Evolutionary conservation across 2,797 vertebrate genomes (phyloP).

Genomic region (Sternarchorhynchus goeldii): DNA sequence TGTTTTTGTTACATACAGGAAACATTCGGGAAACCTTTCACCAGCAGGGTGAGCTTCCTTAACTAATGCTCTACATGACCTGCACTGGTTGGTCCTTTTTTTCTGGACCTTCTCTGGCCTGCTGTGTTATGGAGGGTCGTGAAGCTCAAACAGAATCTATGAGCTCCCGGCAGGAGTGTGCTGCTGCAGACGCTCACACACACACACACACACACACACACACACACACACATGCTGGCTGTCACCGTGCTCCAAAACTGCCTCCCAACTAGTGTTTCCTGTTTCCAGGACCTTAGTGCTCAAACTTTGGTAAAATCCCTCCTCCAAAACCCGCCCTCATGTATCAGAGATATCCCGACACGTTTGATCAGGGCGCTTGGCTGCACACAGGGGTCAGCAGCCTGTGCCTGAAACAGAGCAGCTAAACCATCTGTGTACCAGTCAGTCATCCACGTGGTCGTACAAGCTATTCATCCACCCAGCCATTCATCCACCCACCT

Average conservation of each 20-base stretch:
- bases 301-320: slow-evolving; percentile 33
- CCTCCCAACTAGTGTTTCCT: slow-evolving; percentile 10
- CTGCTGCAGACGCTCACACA: slow-evolving; percentile 11
- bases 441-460: too few species aligned
- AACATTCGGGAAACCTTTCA: not conserved
- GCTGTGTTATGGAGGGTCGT: not conserved
- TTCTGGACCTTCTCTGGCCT: not conserved
- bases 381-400: slow-evolving; percentile 63
- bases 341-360: slow-evolving; percentile 57
- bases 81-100: too few species aligned
- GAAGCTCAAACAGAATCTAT: too few species aligned
- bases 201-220: slow-evolving; percentile 12
- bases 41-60: not conserved
- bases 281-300: slow-evolving; percentile 38
- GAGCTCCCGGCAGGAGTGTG: not conserved
- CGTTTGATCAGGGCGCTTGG: slow-evolving; percentile 51
- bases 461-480: too few species aligned
- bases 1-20: not conserved
- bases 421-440: not conserved
- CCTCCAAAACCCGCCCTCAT: not conserved
- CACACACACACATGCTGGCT: not conserved
- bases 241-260: not conserved
- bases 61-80: not conserved
- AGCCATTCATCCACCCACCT: too few species aligned
- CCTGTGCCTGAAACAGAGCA: slow-evolving; percentile 49